A percentile compares a stretch with the other conserved stretches of the same genome.
phyloP scores from a whole-genome alignment of 2,113 vertebrate genomes.

The Upupa epops region DNA sequence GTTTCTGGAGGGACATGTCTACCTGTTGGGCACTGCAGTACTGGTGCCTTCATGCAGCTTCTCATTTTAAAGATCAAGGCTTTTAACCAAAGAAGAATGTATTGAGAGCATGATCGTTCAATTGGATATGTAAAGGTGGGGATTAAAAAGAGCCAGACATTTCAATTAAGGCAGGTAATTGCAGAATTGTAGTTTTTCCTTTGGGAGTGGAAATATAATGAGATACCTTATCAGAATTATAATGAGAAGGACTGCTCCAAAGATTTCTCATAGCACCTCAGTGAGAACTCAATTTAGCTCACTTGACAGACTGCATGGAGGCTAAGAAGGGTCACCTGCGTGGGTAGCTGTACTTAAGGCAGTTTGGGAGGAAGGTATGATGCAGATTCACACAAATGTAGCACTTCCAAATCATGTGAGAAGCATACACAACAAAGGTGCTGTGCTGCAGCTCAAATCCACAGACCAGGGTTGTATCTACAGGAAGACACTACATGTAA shows the following conservation, averaged over 20 bases:
- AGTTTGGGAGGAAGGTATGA: background rate
- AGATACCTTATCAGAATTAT: background rate
- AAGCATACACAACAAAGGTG: background rate
- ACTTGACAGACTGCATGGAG: fast-evolving
- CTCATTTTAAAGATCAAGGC: background rate
- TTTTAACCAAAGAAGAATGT: background rate
- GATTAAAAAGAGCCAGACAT: background rate
- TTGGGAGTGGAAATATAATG: background rate
- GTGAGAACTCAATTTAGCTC: background rate
- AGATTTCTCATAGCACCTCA: background rate
- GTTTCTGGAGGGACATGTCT: background rate
- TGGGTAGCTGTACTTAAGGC: background rate
- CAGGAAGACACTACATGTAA: background rate
- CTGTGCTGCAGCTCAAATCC: background rate
- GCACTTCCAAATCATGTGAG: background rate
- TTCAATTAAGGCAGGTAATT: background rate
- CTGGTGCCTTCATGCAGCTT: background rate
- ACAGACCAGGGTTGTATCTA: background rate
- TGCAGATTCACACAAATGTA: background rate
- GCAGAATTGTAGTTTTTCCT: background rate
- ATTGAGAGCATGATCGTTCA: background rate
- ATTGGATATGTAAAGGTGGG: background rate
- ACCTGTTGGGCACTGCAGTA: background rate
- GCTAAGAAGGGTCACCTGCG: background rate
- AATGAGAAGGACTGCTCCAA: background rate